Percentiles rank a stretch among this genome's conserved stretches.
phyloP scores from a whole-genome alignment of 2,797 vertebrate genomes.

The Phataginus tetradactyla region DNA sequence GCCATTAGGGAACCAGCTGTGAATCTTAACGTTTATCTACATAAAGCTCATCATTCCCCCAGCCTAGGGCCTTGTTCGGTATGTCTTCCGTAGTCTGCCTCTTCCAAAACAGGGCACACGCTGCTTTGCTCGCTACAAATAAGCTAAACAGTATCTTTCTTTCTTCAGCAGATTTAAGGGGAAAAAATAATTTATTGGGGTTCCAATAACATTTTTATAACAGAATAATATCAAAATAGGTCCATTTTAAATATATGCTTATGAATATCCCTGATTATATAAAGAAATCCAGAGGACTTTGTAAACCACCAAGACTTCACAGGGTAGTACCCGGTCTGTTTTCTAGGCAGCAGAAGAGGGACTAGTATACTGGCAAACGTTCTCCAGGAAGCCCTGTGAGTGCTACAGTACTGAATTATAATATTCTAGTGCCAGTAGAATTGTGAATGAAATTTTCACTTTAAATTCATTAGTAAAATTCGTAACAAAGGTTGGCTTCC shows the following conservation, averaged over 20 bases:
- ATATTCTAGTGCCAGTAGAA: background rate
- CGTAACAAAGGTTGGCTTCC: conserved; percentile 53
- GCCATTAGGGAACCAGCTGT: background rate
- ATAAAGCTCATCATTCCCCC: background rate
- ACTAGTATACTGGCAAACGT: background rate
- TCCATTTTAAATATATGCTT: conserved; percentile 72
- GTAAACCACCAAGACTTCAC: conserved; percentile 66
- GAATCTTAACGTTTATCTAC: background rate
- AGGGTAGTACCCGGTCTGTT: conserved; percentile 41
- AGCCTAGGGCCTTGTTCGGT: background rate
- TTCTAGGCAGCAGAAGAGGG: conserved; percentile 67
- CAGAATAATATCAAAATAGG: conserved; percentile 71
- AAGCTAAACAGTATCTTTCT: conserved; percentile 6
- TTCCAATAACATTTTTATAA: conserved; percentile 69
- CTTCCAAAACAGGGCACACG: background rate
- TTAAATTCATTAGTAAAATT: conserved; percentile 34
- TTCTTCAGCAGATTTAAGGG: conserved; percentile 58
- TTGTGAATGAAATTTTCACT: background rate
- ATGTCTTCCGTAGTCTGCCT: background rate
- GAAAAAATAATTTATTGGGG: conserved; percentile 64
- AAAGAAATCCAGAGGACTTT: conserved; percentile 65
- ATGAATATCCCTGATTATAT: conserved; percentile 79
- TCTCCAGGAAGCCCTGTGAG: conserved; percentile 49
- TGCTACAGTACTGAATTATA: background rate
- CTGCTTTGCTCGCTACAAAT: background rate